Base-by-base conservation (phyloP, 2,888 invertebrate species). In the Dascillus cervinus region DNA sequence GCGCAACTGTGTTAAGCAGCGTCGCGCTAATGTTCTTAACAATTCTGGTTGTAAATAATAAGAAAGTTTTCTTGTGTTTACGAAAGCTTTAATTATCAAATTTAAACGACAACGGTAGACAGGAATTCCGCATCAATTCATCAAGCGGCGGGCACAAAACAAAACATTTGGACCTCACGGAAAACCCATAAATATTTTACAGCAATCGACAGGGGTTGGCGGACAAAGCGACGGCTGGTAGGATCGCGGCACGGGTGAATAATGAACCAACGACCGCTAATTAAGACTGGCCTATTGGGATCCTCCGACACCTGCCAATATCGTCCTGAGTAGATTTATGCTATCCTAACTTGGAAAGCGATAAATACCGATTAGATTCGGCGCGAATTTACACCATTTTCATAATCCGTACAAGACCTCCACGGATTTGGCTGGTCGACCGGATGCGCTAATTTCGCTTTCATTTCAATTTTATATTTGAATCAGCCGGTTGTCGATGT, bases 251-350 rank as follows among this genome's bases (percentile, higher is more conserved):
- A 52, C 49, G 47, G 36, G 52, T 60, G 60, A 61, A 60, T 61
- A 61, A 62, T 61, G 60, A 60, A 62, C 59, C 49, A 47, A 55
- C 51, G 52, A 60, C 60, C 61, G 57, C 64, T 62, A 62, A 64
- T 64, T 62, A 62, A 62, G 60, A 61, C 56, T 51, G 50, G 56
- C 52, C 60, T 56, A 53, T 52, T 50, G 60, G 60, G 57, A 55
- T 52, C 41, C 49, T 43, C 58, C 53, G 60, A 58, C 62, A 61
- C 58, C 60, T 61, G 62, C 58, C 60, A 61, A 62, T 62, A 58
- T 51, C 38, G 47, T n/a, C 41, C 43, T 41, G 40, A 45, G 45
- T 50, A 50, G 54, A 60, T 60, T 58, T 58, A 60, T 58, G 55
- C 49, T 47, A 39, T 41, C 44, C 43, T 44, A 49, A 44, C 47